These are phyloP conservation scores for Brienomyrus longianalis DNA, from an alignment of 2,113 vertebrate genomes.

Conservation along the genomic window DNA sequence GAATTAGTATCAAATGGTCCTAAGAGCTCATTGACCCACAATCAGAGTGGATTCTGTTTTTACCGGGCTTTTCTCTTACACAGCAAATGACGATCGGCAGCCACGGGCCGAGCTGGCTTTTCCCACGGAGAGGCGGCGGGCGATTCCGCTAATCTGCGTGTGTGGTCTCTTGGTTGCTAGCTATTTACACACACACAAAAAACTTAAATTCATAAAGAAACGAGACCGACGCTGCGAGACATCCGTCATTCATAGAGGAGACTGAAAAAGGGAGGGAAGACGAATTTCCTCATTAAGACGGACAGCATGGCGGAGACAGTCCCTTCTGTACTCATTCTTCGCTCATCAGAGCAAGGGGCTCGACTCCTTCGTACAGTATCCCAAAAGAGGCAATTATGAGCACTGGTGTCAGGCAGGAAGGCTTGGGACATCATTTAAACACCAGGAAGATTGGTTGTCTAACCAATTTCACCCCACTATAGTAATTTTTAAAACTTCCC, in stretches of 20 bases:
- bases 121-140: neutral
- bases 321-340: neutral
- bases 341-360: neutral
- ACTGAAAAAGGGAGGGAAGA: neutral
- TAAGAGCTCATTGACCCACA: neutral
- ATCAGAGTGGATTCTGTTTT: neutral
- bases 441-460: neutral
- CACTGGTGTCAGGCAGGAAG: neutral
- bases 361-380: neutral
- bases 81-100: neutral
- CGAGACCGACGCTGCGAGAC: neutral
- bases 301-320: neutral
- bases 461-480: neutral
- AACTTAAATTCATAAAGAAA: neutral
- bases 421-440: neutral
- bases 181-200: neutral
- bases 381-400: neutral
- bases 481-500: neutral
- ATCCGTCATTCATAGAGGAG: neutral
- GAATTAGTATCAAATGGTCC: neutral
- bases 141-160: neutral
- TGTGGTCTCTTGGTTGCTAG: neutral
- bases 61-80: neutral
- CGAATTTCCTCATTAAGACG: neutral
- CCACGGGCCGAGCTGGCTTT: neutral